phyloP scores from a whole-genome alignment of 2,797 vertebrate species.

The Danio albolineatus region DNA sequence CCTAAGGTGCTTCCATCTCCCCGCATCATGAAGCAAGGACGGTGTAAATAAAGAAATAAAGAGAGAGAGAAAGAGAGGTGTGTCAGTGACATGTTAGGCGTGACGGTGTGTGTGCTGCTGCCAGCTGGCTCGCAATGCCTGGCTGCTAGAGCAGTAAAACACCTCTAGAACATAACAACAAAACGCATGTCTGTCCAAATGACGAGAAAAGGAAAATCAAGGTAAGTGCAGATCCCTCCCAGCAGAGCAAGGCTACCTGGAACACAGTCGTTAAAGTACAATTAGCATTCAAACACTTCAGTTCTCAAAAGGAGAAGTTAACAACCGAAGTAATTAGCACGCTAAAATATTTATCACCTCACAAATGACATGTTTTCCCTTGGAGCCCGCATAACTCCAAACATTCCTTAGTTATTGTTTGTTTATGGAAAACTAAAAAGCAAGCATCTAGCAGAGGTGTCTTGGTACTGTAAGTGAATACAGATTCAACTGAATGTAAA shows the following conservation, averaged over 20 bases:
- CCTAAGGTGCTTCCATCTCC: conserved; percentile 58
- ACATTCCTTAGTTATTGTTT: conserved; percentile 46
- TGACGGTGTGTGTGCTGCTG: conserved; percentile 41
- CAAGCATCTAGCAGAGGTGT: not conserved
- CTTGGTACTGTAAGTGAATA: conserved; percentile 20
- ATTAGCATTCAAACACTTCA: conserved; percentile 54
- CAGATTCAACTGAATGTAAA: conserved; percentile 22
- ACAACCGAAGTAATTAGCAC: conserved; percentile 54
- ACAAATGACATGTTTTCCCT: conserved; percentile 50
- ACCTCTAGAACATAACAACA: conserved; percentile 29
- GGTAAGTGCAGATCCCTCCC: conserved; percentile 33
- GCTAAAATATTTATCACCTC: conserved; percentile 60
- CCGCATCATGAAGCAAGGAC: conserved; percentile 43
- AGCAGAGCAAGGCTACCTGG: conserved; percentile 38
- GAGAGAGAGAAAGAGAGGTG: conserved; percentile 37
- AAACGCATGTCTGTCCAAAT: conserved; percentile 23
- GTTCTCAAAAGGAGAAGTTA: conserved; percentile 54
- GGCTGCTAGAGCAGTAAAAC: conserved; percentile 44
- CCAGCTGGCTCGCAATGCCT: conserved; percentile 54
- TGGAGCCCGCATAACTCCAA: conserved; percentile 42
- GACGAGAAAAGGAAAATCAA: conserved; percentile 33
- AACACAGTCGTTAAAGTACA: conserved; percentile 54
- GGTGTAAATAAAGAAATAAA: conserved; percentile 55
- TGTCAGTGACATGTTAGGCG: conserved; percentile 41
- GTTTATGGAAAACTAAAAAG: conserved; percentile 31